A percentile compares a stretch with the other conserved stretches of the same genome.
Conservation (phyloP, 2,113 vertebrate species). For the Eulacestoma nigropectus region DNA sequence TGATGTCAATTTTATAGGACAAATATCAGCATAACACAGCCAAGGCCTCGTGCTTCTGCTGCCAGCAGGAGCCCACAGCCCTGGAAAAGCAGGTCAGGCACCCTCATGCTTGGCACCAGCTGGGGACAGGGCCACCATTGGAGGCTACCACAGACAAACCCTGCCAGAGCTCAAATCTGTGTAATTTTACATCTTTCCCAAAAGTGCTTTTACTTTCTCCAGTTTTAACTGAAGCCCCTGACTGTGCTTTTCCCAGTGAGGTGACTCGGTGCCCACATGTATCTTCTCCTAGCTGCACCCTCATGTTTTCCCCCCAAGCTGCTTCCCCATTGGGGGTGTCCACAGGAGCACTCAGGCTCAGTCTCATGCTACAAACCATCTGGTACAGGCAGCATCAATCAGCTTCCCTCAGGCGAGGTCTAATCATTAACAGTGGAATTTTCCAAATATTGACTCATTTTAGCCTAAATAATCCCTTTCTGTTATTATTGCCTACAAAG, state of each 20-base stretch:
- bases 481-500: background rate
- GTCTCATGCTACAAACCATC: background rate
- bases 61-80: background rate
- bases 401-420: background rate
- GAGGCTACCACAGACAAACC: background rate
- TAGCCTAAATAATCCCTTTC: background rate
- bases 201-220: background rate
- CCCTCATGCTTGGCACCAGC: background rate
- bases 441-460: conserved; percentile 46
- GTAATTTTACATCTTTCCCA: background rate
- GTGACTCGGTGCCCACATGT: accelerated
- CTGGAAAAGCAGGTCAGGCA: background rate
- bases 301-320: background rate
- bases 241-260: background rate
- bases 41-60: background rate
- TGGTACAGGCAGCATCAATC: background rate
- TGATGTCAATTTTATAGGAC: background rate
- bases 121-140: background rate
- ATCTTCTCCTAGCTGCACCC: background rate
- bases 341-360: background rate
- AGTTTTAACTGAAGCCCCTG: background rate
- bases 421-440: background rate
- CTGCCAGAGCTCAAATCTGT: background rate
- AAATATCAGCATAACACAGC: background rate
- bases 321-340: background rate